Base-by-base conservation (phyloP, 2,888 invertebrate genomes). In the Euclidia mi region DNA sequence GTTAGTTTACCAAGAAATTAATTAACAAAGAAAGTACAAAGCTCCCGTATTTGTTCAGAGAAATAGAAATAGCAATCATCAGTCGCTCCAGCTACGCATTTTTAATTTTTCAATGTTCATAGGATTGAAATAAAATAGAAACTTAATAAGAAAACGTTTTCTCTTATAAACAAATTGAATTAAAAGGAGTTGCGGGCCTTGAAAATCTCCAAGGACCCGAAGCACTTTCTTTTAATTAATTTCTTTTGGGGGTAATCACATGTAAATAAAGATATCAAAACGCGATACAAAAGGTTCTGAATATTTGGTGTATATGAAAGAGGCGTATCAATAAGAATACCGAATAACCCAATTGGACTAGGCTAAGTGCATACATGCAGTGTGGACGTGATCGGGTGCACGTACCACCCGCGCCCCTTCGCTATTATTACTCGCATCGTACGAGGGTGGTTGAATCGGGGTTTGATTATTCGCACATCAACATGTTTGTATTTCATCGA, bases 391-490 rank as follows among this genome's bases (percentile, higher is more conserved):
- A 82, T 81, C 78, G 82, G 78, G 84, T 81, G 85, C 84, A 82
- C 81, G 81, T 66, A 69, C 76, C 80, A 77, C 80, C 82, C 79
- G 77, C 78, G 73, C 76, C 79, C 74, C 81, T 78, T 67, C 83
- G 84, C 84, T 87, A 90, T 91, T 92, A 91, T 91, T 90, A 88
- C 89, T 82, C 77, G 82, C 78, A 77, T 71, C 78, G 79, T 40
- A 59, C 64, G 73, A 75, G 79, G 85, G 88, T 90, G 91, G 89
- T 86, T 82, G 86, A 81, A 84, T 85, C 84, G 84, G 85, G 85
- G 84, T 85, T 87, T 88, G 88, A 91, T 91, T 90, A 92, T 91
- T 91, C 91, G 87, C 92, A 88, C 89, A 92, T 92, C 89, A 90
- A 90, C 89, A 86, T 91, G 90, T 89, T 89, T 89, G 89, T 87